These are phyloP conservation scores for Mystacornis crossleyi DNA, from an alignment of 2,113 vertebrate genomes.

Conservation along the genomic window DNA sequence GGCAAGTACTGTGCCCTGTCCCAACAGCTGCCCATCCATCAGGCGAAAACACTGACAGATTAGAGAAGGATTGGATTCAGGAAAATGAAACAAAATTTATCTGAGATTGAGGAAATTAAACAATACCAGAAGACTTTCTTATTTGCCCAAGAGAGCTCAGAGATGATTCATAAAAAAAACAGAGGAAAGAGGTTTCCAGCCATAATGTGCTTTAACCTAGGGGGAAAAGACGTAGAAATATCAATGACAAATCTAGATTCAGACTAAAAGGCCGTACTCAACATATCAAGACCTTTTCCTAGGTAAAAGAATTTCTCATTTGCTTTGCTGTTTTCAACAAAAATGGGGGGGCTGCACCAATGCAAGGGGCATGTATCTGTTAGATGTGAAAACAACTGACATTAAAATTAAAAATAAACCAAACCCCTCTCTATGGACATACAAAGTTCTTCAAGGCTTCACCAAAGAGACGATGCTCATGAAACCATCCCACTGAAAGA, in stretches of 20 bases:
- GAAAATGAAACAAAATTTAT: background rate
- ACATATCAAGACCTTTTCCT: background rate
- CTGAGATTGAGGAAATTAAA: background rate
- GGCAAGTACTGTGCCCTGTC: background rate
- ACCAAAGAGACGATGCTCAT: background rate
- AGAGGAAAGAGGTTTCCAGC: background rate
- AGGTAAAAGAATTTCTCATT: background rate
- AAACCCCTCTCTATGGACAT: background rate
- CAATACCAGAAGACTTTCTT: background rate
- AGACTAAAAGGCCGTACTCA: background rate
- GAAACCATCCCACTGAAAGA: background rate
- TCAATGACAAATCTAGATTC: background rate
- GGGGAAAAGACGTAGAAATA: background rate
- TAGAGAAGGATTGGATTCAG: background rate
- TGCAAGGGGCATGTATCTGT: fast-evolving
- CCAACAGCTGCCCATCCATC: fast-evolving
- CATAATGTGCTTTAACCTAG: background rate
- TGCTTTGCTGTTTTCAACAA: background rate
- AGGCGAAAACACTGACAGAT: background rate
- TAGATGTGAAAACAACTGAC: background rate
- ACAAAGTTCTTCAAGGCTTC: background rate
- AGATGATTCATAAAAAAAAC: background rate
- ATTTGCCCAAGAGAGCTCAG: background rate
- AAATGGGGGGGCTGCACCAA: background rate
- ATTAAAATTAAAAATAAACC: background rate